phyloP scores from a whole-genome alignment of 2,113 vertebrate genomes.

The Istiophorus platypterus region DNA sequence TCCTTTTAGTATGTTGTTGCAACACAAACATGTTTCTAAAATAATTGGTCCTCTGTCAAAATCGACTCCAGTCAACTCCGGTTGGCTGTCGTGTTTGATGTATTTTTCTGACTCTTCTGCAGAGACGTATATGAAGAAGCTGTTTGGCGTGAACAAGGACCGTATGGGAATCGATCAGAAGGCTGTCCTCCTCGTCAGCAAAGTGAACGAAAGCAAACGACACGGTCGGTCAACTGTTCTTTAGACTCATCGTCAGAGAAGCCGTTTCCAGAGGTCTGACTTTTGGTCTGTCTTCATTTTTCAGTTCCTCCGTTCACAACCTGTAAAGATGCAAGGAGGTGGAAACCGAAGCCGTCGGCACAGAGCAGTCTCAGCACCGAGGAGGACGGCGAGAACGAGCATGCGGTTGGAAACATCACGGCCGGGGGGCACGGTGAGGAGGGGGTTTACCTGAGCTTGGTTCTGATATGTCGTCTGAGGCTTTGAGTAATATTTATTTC shows the following conservation, averaged over 20 bases:
- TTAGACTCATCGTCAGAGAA: accelerated
- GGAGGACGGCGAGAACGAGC: constrained; percentile 85
- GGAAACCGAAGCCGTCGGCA: constrained; percentile 88
- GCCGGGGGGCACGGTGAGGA: constrained; percentile 85
- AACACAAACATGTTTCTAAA: too few species aligned
- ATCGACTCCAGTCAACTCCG: not conserved
- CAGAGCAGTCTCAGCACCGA: constrained; percentile 75
- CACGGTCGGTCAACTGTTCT: constrained; percentile 87
- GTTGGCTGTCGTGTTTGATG: not conserved
- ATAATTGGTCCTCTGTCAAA: not conserved
- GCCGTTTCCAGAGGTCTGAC: not conserved
- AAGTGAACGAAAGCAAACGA: constrained; percentile 93
- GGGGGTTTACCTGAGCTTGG: too few species aligned
- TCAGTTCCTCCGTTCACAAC: constrained; percentile 96
- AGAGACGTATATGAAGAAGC: constrained; percentile 96
- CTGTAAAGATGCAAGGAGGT: constrained; percentile 91
- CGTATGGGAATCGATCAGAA: constrained; percentile 97
- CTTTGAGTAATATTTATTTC: too few species aligned
- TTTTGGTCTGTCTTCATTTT: not conserved
- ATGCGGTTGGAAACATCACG: constrained; percentile 74
- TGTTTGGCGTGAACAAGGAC: constrained; percentile 93
- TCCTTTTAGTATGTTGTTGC: not conserved
- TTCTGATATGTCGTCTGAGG: too few species aligned
- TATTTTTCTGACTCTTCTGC: constrained; percentile 29
- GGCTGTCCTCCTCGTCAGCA: constrained; percentile 96